These are phyloP conservation scores for Petrocephalus sullivani DNA, from an alignment of 2,797 vertebrate genomes.

Conservation along the genomic window DNA sequence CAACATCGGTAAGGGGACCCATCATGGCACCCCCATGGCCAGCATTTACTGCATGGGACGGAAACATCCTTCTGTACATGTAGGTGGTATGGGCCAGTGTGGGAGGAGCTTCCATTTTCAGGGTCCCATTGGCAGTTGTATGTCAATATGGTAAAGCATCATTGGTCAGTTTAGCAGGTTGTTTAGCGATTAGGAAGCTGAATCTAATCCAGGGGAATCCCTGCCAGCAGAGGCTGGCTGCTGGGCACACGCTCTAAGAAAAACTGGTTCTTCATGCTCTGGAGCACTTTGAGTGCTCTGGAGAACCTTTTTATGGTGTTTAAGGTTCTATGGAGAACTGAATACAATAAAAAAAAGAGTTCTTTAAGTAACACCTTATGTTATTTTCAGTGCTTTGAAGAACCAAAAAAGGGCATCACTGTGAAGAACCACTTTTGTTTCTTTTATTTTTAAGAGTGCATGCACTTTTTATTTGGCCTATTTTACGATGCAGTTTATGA, in stretches of 20 bases:
- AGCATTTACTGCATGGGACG: too few species aligned
- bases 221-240: not conserved
- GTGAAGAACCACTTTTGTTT: too few species aligned
- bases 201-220: not conserved
- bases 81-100: not conserved
- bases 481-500: not conserved
- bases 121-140: not conserved
- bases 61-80: not conserved
- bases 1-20: constrained; percentile 63
- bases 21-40: constrained; percentile 23
- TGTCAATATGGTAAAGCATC: not conserved
- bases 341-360: too few species aligned
- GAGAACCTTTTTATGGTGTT: too few species aligned
- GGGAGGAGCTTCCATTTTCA: not conserved
- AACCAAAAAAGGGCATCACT: too few species aligned
- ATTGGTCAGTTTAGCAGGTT: not conserved
- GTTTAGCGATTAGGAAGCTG: not conserved
- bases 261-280: too few species aligned
- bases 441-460: not conserved
- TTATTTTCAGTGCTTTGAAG: too few species aligned
- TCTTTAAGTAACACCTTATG: too few species aligned
- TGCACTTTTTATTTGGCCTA: not conserved
- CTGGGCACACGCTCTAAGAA: not conserved
- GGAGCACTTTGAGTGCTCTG: too few species aligned
- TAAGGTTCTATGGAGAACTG: too few species aligned